Base-by-base conservation (phyloP, 2,888 invertebrate genomes). In the Caenorhabditis drosophilae region DNA sequence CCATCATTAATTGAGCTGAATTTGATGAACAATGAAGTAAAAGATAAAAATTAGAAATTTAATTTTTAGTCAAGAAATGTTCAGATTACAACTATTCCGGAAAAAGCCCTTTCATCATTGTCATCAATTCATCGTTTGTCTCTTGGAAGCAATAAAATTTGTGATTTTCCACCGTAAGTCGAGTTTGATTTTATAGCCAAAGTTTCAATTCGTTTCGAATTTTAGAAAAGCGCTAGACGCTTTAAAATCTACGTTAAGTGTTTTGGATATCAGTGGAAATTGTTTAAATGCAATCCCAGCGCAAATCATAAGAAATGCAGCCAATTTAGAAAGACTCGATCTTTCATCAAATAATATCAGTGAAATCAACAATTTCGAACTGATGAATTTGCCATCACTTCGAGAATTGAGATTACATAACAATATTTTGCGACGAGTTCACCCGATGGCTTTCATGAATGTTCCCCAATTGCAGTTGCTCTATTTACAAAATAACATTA, bases 191-290 rank as follows among this genome's bases (percentile, higher is more conserved):
- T 48, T 47, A 31, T 20, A 2, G n/a, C n/a, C n/a, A 27, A 23
- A 35, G 22, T 35, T 34, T 9, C 9, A 20, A 25, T 26, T 22
- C 9, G 26, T 48, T 25, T 35, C 20, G 25, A 35, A 26, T 12
- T 52, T 53, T 58, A 80, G 80, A 31, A 78, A 76, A 51, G 62
- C 78, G 1, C 59, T 83, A 23, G 71, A 74, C 27, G 77, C 78
- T 25, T 67, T 72, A 34, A 81, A 80, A 52, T 40, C 48, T 2
- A 49, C 55, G 80, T 88, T 94, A 36, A 89, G 89, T 80, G 88
- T 89, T 50, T 88, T 94, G 70, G 92, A 94, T 84, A 87, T 93
- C 48, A 91, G 92, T 16, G 88, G 88, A 84, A 93, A 93, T 85
- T 89, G 89, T 81, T 89, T 94, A 73, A 88, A 89, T 84, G 89